Percentiles rank a stretch among this genome's conserved stretches.
Evolutionary conservation across 2,113 vertebrate genomes (phyloP).

Genomic region (Nestor notabilis): DNA sequence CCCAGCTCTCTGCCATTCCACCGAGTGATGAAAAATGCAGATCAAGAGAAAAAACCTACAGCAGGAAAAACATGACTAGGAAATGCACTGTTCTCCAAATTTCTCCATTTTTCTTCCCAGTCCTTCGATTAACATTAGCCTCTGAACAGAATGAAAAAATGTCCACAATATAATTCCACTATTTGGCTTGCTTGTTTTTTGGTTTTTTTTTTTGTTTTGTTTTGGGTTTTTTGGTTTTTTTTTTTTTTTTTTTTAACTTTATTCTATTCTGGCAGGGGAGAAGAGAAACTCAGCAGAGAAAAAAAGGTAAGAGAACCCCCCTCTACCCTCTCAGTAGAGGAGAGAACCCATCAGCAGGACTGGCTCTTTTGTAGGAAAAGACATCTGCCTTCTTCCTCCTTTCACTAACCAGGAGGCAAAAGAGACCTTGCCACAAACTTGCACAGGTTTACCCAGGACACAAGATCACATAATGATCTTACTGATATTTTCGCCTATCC

Average conservation of each 20-base stretch:
- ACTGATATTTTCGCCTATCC: background rate
- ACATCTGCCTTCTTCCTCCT: background rate
- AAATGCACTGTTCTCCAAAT: background rate
- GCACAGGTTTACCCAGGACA: background rate
- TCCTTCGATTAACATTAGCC: background rate
- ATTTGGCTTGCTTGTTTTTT: background rate
- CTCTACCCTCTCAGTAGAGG: background rate
- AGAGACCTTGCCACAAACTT: background rate
- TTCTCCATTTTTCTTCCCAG: background rate
- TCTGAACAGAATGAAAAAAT: background rate
- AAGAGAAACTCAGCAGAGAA: background rate
- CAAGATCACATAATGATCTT: background rate
- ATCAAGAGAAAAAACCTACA: background rate
- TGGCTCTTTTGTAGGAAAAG: background rate
- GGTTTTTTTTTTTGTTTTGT: background rate
- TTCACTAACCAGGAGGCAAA: background rate
- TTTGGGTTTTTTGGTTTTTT: background rate
- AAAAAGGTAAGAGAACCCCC: background rate
- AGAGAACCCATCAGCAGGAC: background rate
- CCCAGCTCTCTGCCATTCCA: background rate
- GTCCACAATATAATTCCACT: background rate
- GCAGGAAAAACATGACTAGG: background rate
- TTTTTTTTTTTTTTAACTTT: background rate
- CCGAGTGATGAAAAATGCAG: background rate
- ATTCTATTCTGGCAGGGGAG: fast-evolving